A percentile compares a stretch with the other conserved stretches of the same genome.
phyloP scores from a whole-genome alignment of 2,797 vertebrate genomes.

The Gymnoscopelus microlampas region DNA sequence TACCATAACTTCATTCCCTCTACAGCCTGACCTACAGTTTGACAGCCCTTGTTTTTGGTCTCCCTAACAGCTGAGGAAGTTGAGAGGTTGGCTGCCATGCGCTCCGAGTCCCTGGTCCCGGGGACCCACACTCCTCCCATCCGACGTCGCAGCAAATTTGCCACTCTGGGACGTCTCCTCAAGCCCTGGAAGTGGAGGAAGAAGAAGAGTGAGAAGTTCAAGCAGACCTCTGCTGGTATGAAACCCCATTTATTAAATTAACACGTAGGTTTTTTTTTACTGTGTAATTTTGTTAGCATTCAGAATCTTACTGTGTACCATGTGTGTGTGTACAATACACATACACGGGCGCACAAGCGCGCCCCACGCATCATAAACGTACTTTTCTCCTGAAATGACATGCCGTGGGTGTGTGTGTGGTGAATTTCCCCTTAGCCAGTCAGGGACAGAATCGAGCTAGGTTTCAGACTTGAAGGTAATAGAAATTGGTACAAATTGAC shows the following conservation, averaged over 20 bases:
- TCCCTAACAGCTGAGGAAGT: constrained; percentile 90
- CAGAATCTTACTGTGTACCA: no score
- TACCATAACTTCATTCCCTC: constrained; percentile 36
- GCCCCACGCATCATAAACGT: constrained; percentile 2
- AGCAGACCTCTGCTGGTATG: constrained; percentile 95
- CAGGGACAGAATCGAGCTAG: constrained; percentile 26
- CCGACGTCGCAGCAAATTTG: constrained; percentile 93
- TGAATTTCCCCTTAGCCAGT: constrained; percentile 13
- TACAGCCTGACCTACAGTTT: constrained; percentile 34
- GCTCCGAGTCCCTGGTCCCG: constrained; percentile 92
- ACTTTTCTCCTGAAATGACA: not conserved
- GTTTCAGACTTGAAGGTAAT: constrained; percentile 46
- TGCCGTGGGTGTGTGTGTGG: not conserved
- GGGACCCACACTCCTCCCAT: constrained; percentile 94
- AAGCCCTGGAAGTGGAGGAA: constrained; percentile 99
- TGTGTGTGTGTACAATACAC: not conserved
- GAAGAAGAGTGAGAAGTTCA: constrained; percentile 99
- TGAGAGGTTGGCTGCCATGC: constrained; percentile 96
- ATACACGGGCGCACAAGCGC: not conserved
- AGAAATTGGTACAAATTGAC: constrained; percentile 52
- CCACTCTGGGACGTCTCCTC: constrained; percentile 94
- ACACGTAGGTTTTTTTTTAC: no score
- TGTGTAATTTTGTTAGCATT: not conserved
- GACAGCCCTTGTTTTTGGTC: constrained; percentile 26
- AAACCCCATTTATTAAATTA: not conserved